These are phyloP conservation scores for Morpho deidamia DNA, from an alignment of 2,888 invertebrate species.

Conservation along the genomic window DNA sequence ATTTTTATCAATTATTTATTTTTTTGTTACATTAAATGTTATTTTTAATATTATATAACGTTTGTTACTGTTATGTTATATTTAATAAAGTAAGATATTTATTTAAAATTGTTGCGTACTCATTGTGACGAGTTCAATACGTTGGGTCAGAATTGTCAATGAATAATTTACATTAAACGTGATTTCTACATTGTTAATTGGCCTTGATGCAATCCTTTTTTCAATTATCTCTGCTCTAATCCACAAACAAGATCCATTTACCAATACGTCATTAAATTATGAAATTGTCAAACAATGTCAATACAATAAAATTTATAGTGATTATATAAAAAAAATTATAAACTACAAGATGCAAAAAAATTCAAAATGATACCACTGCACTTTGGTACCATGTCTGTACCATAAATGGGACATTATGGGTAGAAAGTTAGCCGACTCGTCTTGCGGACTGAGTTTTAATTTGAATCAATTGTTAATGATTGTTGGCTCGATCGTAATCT, in stretches of 20 bases:
- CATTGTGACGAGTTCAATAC: too few relatives aligned
- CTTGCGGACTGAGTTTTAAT: conserved; percentile 41
- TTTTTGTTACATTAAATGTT: too few relatives aligned
- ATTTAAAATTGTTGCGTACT: too few relatives aligned
- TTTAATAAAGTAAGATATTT: too few relatives aligned
- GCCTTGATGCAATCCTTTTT: not conserved
- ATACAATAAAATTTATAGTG: not conserved
- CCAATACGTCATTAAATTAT: too few relatives aligned
- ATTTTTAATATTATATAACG: too few relatives aligned
- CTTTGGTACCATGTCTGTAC: conserved; percentile 11
- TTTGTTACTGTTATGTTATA: too few relatives aligned
- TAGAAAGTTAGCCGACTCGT: conserved; percentile 10
- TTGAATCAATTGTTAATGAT: conserved; percentile 57
- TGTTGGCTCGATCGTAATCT: conserved; percentile 50
- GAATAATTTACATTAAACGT: too few relatives aligned
- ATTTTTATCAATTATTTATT: too few relatives aligned
- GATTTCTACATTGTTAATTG: too few relatives aligned
- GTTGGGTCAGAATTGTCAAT: too few relatives aligned
- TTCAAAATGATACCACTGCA: not conserved
- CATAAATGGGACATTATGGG: conserved; percentile 28
- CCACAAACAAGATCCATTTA: too few relatives aligned
- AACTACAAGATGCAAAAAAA: conserved; percentile 7
- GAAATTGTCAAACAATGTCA: not conserved
- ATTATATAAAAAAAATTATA: not conserved
- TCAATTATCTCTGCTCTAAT: not conserved